Conservation (phyloP, 2,113 vertebrate genomes). For the Odontesthes bonariensis region DNA sequence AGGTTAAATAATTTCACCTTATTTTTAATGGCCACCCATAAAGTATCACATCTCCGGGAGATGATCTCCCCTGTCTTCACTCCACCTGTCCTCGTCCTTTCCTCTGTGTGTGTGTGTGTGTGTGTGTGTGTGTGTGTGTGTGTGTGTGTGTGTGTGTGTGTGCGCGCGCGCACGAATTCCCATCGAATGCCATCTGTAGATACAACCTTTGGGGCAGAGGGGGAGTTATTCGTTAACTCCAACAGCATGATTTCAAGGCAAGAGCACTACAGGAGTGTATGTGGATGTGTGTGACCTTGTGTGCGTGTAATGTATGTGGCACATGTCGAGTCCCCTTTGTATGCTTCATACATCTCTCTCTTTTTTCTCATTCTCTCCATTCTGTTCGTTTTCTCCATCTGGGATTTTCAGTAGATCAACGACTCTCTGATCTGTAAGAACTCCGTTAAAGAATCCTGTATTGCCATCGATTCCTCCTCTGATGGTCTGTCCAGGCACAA, state of each 20-base stretch:
- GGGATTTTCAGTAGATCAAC: constrained; percentile 44
- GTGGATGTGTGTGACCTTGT: constrained; percentile 12
- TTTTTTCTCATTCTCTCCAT: constrained; percentile 3
- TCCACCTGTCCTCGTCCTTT: background rate
- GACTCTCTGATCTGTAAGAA: constrained; percentile 55
- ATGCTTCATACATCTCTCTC: constrained; percentile 17
- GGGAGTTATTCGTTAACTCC: constrained; percentile 70
- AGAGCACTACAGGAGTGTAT: constrained; percentile 21
- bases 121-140: constrained; percentile 8
- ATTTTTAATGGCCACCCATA: constrained; percentile 46
- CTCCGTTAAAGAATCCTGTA: constrained; percentile 69
- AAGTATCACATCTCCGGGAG: constrained; percentile 12
- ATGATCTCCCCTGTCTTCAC: constrained; percentile 21
- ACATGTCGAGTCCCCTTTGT: constrained; percentile 38
- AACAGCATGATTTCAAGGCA: constrained; percentile 66
- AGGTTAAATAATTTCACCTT: constrained; percentile 56
- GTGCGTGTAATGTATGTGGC: constrained; percentile 27
- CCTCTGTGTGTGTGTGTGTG: background rate
- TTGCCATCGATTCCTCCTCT: constrained; percentile 69
- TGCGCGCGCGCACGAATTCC: background rate
- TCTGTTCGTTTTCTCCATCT: constrained; percentile 25
- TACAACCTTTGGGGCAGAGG: constrained; percentile 55
- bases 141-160: no score
- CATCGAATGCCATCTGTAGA: constrained; percentile 68
- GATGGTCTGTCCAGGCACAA: constrained; percentile 63